Evolutionary conservation across 2,113 vertebrate genomes (phyloP).

Genomic region (Sciurus niger): DNA sequence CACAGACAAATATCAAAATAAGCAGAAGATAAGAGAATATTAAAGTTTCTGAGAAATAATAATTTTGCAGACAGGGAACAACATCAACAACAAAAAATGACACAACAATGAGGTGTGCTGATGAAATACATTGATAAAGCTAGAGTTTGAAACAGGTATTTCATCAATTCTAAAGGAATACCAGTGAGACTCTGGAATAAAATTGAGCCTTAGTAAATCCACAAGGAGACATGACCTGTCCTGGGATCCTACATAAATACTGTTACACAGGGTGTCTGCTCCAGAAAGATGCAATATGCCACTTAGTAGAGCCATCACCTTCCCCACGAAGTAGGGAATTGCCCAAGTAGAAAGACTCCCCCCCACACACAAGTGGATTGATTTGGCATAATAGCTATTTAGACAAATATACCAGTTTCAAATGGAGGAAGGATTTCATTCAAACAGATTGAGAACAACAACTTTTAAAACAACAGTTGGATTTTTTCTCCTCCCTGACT

Average conservation of each 20-base stretch:
- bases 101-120: not conserved
- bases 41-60: not conserved
- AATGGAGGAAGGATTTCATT: not conserved
- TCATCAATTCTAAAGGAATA: not conserved
- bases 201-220: not conserved
- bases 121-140: not conserved
- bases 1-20: not conserved
- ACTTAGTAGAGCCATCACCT: not conserved
- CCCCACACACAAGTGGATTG: not conserved
- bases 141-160: not conserved
- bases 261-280: not conserved
- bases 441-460: not conserved
- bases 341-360: not conserved
- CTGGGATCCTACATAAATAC: not conserved
- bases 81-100: not conserved
- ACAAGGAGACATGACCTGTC: rapidly evolving
- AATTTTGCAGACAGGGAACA: not conserved
- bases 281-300: not conserved
- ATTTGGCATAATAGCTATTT: not conserved
- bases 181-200: not conserved
- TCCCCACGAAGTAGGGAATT: not conserved
- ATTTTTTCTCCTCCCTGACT: not conserved
- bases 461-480: not conserved
- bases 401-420: not conserved
- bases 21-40: not conserved